Evolutionary conservation across 2,888 invertebrate genomes (phyloP).

Genomic region (Amphipyra berbera): DNA sequence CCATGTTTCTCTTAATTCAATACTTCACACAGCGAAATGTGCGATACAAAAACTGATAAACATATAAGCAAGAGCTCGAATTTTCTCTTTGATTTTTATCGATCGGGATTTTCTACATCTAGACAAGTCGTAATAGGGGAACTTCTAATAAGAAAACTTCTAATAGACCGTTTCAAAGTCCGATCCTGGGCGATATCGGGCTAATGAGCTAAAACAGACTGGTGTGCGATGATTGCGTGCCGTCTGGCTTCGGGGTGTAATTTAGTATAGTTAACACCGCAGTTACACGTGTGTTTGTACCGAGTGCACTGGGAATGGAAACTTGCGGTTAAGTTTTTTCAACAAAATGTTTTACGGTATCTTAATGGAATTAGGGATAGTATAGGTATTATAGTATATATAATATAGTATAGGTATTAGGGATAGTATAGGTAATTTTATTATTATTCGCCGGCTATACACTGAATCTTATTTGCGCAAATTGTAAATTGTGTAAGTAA

Average conservation of each 20-base stretch:
- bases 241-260: conserved; percentile 58
- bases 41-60: conserved; percentile 21
- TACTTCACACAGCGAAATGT: background rate
- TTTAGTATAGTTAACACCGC: conserved; percentile 46
- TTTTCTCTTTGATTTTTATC: conserved; percentile 76
- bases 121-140: conserved; percentile 82
- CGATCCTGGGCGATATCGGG: conserved; percentile 78
- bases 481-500: too few species aligned
- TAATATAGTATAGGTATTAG: too few species aligned
- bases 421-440: too few species aligned
- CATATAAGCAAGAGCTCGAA: conserved; percentile 40
- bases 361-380: too few species aligned
- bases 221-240: conserved; percentile 70
- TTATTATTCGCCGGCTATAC: too few species aligned
- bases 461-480: too few species aligned
- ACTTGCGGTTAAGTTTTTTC: conserved; percentile 3
- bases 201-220: conserved; percentile 81
- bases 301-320: conserved; percentile 1
- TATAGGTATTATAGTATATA: too few species aligned
- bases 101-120: conserved; percentile 75
- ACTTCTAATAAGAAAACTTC: conserved; percentile 89
- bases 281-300: conserved; percentile 24
- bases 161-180: conserved; percentile 85
- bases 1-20: too few species aligned
- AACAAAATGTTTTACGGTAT: background rate